Base-by-base conservation (phyloP, 1,140 invertebrate species). In the Mycetomoellerius zeteki region DNA sequence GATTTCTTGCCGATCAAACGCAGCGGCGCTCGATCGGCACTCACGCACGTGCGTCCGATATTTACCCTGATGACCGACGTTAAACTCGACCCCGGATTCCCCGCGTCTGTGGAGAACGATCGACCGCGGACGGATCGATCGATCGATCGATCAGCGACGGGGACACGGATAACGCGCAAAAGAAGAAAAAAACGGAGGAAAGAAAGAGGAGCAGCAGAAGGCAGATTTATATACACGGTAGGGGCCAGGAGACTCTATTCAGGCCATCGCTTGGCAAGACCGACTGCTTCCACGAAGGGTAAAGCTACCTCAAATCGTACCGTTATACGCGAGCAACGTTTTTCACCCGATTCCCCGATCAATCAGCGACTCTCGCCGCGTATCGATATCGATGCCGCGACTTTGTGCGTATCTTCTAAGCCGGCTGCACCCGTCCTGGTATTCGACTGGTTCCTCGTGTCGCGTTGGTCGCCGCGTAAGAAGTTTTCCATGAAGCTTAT, bases 251-350 rank as follows among this genome's bases (percentile, higher is more conserved):
- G 80, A 33, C 78, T 93, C 93, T 94, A 94, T 94, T 94, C 93
- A 93, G 93, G 93, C 90, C 93, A 93, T 93, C 92, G 87, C 86
- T 86, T 37, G 92, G 89, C 43, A 43, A 85, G 92, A 93, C 92
- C 93, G 92, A 93, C 92, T 93, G 92, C 93, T 94, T 94, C 94
- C 94, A 94, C 94, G 90, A 93, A 94, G 93, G 94, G 94, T 93
- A 94, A 94, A 91, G 84, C 87, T 73, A 76, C 81, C 88, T 94
- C 86, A 94, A 94, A 94, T 94, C 94, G 92, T 94, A 94, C 94
- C 94, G 94, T 95, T 95, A 94, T 86, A 86, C 86, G 78, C 64
- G 50, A 90, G 82, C 90, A 86, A 91, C 90, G 86, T 95, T 94
- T 94, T 95, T 94, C 91, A 90, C 69, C 67, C 86, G 88, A 92